These are phyloP conservation scores for Enteromius fasciolatus DNA, from an alignment of 2,797 vertebrate species.

Conservation along the genomic window DNA sequence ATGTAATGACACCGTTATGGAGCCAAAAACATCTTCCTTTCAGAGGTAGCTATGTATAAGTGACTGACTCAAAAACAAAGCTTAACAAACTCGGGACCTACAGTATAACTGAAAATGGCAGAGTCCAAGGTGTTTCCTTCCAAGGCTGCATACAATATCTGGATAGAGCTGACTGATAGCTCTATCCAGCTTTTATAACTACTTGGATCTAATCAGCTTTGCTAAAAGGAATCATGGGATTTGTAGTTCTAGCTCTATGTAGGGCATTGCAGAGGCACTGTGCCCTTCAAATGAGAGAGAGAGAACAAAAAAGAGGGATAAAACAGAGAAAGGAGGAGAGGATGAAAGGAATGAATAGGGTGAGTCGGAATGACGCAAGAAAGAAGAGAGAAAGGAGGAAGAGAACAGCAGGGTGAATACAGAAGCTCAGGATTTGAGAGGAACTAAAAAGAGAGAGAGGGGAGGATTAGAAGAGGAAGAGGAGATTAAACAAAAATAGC, in stretches of 20 bases:
- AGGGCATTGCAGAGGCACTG: constrained; percentile 20
- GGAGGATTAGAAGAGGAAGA: constrained; percentile 27
- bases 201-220: constrained; percentile 35
- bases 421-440: constrained; percentile 10
- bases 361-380: constrained; percentile 1
- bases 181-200: constrained; percentile 1
- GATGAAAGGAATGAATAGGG: neutral
- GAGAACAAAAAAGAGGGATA: neutral
- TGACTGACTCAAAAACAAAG: neutral
- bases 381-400: neutral
- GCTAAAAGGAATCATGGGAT: constrained; percentile 35
- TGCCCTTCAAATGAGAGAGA: constrained; percentile 25
- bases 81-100: neutral
- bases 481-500: constrained; percentile 54
- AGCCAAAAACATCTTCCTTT: neutral
- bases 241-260: constrained; percentile 15
- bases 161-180: neutral
- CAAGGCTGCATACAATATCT: neutral
- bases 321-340: constrained; percentile 4
- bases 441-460: constrained; percentile 8
- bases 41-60: neutral
- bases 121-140: neutral
- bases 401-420: neutral
- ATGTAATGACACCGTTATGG: neutral
- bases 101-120: neutral